Percentiles rank a stretch among this genome's conserved stretches.
Conservation (phyloP, 92 coral and sea anemone species). For the Actinostola sp. region DNA sequence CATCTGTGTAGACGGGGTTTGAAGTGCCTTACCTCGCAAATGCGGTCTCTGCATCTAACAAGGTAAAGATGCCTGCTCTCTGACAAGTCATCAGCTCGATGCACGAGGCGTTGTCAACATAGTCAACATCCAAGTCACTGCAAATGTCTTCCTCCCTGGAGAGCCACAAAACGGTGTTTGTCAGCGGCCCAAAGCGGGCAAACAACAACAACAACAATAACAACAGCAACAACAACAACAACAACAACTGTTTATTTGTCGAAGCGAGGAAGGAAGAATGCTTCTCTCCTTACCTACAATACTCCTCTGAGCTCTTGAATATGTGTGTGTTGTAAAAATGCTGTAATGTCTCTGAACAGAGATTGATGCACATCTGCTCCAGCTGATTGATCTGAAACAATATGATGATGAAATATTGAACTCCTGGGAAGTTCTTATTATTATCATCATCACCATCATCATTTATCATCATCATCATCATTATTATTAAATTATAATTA, state of each 20-base stretch:
- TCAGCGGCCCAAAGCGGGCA: background rate
- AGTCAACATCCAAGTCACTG: constrained; percentile 71
- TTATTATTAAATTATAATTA: too few relatives aligned
- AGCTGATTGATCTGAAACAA: constrained; percentile 72
- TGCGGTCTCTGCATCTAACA: constrained; percentile 81
- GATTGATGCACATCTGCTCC: constrained; percentile 90
- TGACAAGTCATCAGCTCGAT: constrained; percentile 96
- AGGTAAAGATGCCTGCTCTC: constrained; percentile 85
- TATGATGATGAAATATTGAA: too few relatives aligned
- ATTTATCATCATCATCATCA: background rate
- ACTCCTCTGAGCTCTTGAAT: constrained; percentile 89
- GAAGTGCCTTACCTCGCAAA: constrained; percentile 69
- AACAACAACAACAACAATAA: background rate
- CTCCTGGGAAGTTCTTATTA: background rate
- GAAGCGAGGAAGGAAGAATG: background rate
- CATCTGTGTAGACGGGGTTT: too few relatives aligned
- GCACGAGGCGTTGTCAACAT: constrained; percentile 81
- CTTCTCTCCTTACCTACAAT: constrained; percentile 64
- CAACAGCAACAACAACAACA: too few relatives aligned
- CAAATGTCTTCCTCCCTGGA: constrained; percentile 76
- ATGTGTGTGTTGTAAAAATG: constrained; percentile 96
- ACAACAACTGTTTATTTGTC: background rate
- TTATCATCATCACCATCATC: background rate
- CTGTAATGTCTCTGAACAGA: constrained; percentile 95
- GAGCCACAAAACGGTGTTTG: background rate